Evolutionary conservation across 2,797 vertebrate species (phyloP), one percentile per base, ranked within the genome.

Genomic region (Simalia tracyae): DNA sequence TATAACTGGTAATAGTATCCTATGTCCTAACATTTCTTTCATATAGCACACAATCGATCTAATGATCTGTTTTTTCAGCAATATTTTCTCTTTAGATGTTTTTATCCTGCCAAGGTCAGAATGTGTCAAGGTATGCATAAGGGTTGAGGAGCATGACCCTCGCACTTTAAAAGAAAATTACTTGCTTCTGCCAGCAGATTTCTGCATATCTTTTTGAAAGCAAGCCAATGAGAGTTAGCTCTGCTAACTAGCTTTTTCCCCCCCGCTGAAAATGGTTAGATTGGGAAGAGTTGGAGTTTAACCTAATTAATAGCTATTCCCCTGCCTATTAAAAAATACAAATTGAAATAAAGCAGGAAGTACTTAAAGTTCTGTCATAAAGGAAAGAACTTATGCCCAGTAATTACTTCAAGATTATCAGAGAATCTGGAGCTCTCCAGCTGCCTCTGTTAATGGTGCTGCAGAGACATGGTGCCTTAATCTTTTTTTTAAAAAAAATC

Each of bases 251-350:
- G 31, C 85, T 28, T 17, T 3, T 28, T 6, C 31, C 31, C 26
- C 61, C 15, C 86, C 59, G 19, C 2, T 92, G 86, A 57, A 84
- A 89, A 2, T 92, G 84, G 36, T 85, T 63, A 36, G 56, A 63
- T 50, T 81, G 86, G 59, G 88, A 87, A 90, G 66, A 59, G 54
- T 90, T 86, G 61, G 7, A 63, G 9, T 87, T 87, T 87, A 90
- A 64, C 89, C 89, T 90, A 92, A 90, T 92, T 90, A 90, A 90
- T 87, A 87, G 46, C 19, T 84, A 87, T 87, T 87, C 92, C 89
- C 89, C 15, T 31, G 59, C 56, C 85, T 91, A 84, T 93, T 91
- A 91, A 93, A 68, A 90, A 28, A 86, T 66, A 85, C 90, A 88
- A 84, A 89, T 86, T 90, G 90, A 91, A 93, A 89, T 85, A 60